phyloP scores from a whole-genome alignment of 2,113 vertebrate genomes.

The Corvus moneduloides region DNA sequence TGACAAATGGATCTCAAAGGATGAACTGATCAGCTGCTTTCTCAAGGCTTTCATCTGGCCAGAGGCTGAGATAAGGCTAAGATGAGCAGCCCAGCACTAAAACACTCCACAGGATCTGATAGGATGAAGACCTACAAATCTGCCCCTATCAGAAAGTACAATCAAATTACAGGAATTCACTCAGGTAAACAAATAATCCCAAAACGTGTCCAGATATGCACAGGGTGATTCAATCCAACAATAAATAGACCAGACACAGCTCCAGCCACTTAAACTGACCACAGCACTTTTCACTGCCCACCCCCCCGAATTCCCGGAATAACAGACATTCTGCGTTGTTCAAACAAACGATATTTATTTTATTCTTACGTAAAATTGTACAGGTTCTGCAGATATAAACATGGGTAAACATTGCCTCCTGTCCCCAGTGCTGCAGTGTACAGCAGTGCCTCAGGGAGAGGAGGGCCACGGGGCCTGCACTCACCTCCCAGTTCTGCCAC shows the following conservation, averaged over 20 bases:
- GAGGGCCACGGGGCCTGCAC: neutral
- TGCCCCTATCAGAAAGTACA: conserved; percentile 15
- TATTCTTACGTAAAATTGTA: conserved; percentile 53
- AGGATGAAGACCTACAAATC: neutral
- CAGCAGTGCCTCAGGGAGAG: neutral
- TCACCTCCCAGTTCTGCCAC: neutral
- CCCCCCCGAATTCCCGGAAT: neutral
- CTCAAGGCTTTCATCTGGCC: neutral
- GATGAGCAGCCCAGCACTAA: neutral
- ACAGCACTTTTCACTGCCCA: neutral
- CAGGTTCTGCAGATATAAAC: conserved; percentile 1
- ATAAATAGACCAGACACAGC: neutral
- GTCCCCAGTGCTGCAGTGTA: neutral
- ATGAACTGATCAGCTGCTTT: neutral
- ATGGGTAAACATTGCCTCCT: conserved; percentile 32
- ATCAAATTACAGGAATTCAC: conserved; percentile 46
- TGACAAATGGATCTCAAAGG: neutral
- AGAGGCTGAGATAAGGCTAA: neutral
- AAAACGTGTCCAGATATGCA: neutral
- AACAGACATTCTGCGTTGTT: conserved; percentile 16
- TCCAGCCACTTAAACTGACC: conserved; percentile 46
- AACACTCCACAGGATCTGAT: neutral
- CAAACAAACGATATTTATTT: conserved; percentile 52
- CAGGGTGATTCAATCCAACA: neutral
- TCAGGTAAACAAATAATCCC: conserved; percentile 38